Base-by-base conservation (phyloP, 2,113 vertebrate genomes). In the Muntiacus muntjak region DNA sequence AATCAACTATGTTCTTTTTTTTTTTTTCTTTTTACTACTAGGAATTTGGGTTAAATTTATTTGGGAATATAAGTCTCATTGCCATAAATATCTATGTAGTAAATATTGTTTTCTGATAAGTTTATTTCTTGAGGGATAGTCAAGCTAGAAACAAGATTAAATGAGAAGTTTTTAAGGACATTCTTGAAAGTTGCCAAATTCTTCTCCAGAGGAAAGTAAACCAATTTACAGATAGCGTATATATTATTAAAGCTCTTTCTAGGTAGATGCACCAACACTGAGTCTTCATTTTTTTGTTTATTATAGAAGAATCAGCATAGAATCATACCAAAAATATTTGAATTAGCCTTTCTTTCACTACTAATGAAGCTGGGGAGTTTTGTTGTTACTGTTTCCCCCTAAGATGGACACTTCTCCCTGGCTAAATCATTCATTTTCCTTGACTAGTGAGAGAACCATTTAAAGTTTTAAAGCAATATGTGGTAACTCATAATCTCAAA, bases 281-380 rank as follows among this genome's bases (percentile, higher is more conserved):
- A 12, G 10, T 79, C 86, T 96, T 91, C 82, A 91, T 97, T 93
- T 93, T 97, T 94, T 94, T 64, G 76, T 36, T 95, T 81, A 85
- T 67, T 94, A 33, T 28, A 82, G 36, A 78, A 91, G 8, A 45
- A 81, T 94, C 30, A 94, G 76, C 76, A 93, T 88, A 89, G 74
- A 97, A 33, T 84, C 33, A 13, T 40, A 92, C 19, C 78, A 43
- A 47, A 90, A 88, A 50, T 10, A 13, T 47, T 83, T 60, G 26
- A 67, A 43, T 91, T 47, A 93, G 71, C 15, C 13, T 85, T 89
- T 91, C 25, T 95, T 78, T 94, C 45, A 58, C 78, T 78, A 26
- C 15, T 60, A 45, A 45, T 33, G 9, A 23, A 88, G 43, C n/a
- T 47, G 33, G 2, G 10, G 16, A 62, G 40, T 86, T 67, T 47